Evolutionary conservation across 2,797 vertebrate species (phyloP).

Genomic region (Pangasius djambal): DNA sequence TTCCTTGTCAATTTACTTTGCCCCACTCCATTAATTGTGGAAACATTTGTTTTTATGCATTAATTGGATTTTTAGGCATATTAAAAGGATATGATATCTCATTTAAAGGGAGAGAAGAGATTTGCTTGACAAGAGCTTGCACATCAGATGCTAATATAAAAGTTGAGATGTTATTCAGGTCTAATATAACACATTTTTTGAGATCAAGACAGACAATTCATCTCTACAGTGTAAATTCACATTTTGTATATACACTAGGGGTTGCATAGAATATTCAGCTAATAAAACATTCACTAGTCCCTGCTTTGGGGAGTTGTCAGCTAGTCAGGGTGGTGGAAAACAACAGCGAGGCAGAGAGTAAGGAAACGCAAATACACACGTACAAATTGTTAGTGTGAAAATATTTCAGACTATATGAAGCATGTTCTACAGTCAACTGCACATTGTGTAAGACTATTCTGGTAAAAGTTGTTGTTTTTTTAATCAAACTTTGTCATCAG

Average conservation of each 20-base stretch:
- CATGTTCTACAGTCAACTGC: neutral
- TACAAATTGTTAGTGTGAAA: neutral
- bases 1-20: constrained; percentile 5
- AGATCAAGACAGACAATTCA: neutral
- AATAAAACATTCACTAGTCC: neutral
- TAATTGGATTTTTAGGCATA: constrained; percentile 41
- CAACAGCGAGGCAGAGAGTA: neutral
- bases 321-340: neutral
- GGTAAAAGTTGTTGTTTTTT: neutral
- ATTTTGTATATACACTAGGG: neutral
- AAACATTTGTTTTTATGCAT: constrained; percentile 3
- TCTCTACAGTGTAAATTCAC: neutral
- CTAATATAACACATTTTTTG: neutral
- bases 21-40: neutral
- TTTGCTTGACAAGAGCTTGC: constrained; percentile 45
- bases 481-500: neutral
- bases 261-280: neutral
- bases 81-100: constrained; percentile 63
- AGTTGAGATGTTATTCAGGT: neutral
- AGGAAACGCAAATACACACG: neutral
- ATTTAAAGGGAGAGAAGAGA: constrained; percentile 45
- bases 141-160: constrained; percentile 5
- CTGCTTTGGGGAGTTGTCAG: neutral
- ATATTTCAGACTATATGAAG: neutral
- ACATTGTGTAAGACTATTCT: neutral